These are phyloP conservation scores for Tadarida brasiliensis DNA, from an alignment of 2,797 vertebrate species.

Conservation along the genomic window DNA sequence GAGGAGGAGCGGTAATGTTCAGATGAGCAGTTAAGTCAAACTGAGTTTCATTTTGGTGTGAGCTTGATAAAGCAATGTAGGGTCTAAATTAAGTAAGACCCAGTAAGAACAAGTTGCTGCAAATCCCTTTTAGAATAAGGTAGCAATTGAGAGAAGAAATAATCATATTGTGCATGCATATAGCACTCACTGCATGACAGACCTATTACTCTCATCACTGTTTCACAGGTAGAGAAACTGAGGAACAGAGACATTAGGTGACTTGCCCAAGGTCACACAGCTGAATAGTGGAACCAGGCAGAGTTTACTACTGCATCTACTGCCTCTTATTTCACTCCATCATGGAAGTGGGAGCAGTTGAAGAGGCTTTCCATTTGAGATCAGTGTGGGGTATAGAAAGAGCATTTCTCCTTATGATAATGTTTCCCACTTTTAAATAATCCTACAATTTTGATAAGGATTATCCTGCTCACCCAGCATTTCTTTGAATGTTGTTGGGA, in stretches of 20 bases:
- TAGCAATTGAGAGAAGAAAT: neutral
- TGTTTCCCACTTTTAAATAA: conserved; percentile 16
- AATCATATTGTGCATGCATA: neutral
- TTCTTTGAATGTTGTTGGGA: neutral
- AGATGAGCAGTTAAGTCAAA: neutral
- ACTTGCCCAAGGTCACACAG: neutral
- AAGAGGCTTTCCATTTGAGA: neutral
- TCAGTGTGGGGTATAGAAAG: neutral
- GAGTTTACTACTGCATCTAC: neutral
- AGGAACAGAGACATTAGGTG: neutral
- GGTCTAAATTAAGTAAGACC: neutral
- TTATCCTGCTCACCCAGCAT: neutral
- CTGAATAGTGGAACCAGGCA: neutral
- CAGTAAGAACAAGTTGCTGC: neutral
- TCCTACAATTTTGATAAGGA: neutral
- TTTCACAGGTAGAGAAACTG: conserved; percentile 25
- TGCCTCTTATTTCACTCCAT: neutral
- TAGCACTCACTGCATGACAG: neutral
- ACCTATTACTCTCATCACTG: neutral
- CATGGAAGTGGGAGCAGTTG: neutral
- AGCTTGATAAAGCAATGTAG: neutral
- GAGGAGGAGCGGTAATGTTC: neutral
- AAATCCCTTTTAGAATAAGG: conserved; percentile 40
- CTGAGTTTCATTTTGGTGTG: neutral
- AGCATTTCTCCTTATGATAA: neutral